A percentile compares a stretch with the other conserved stretches of the same genome.
Conservation (phyloP, 2,888 invertebrate species). For the Odontomyia ornata region DNA sequence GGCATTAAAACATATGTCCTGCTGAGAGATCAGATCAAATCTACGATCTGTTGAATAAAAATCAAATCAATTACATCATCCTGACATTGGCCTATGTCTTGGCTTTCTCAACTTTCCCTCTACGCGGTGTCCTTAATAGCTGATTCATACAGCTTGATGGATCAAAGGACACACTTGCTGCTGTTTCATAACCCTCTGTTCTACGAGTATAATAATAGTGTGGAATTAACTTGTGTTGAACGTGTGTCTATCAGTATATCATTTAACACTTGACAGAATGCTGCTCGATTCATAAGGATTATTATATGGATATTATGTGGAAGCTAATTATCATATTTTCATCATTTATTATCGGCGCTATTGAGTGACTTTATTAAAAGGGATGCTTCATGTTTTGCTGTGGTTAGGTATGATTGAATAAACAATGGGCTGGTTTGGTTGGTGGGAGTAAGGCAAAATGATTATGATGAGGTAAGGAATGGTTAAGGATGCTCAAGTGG, state of each 20-base stretch:
- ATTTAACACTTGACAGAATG: constrained; percentile 44
- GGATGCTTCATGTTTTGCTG: constrained; percentile 2
- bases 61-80: constrained; percentile 62
- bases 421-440: background rate
- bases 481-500: background rate
- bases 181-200: background rate
- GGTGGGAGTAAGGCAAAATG: background rate
- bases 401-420: constrained; percentile 28
- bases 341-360: constrained; percentile 61
- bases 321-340: constrained; percentile 65
- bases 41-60: constrained; percentile 61
- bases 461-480: background rate
- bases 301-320: constrained; percentile 38
- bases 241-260: constrained; percentile 42
- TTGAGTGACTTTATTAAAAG: constrained; percentile 56
- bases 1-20: constrained; percentile 44
- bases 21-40: constrained; percentile 47
- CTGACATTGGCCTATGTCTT: background rate
- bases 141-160: background rate
- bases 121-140: no score
- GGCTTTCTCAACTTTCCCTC: background rate
- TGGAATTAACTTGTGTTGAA: constrained; percentile 31
- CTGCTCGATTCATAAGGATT: constrained; percentile 15
- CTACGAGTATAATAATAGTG: background rate
- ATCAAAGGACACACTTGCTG: constrained; percentile 14